Conservation (phyloP, 2,113 vertebrate genomes). For the Polypterus senegalus region DNA sequence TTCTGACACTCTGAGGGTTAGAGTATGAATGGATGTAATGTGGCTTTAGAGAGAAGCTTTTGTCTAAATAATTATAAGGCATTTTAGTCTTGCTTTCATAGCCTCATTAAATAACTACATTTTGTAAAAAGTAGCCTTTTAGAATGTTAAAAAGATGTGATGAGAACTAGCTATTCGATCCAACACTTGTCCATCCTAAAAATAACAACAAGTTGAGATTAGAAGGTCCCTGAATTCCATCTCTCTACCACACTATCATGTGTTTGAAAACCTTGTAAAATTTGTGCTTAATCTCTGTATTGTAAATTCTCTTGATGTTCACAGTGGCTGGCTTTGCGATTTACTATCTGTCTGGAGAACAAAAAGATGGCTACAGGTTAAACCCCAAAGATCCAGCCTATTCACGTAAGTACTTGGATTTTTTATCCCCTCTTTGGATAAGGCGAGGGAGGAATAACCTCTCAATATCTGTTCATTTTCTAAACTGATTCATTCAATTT, state of each 20-base stretch:
- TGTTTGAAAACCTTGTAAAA: not conserved
- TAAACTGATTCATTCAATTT: not conserved
- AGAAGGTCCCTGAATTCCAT: not conserved
- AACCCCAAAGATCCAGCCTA: constrained; percentile 18
- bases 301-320: no score
- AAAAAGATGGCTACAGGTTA: constrained; percentile 25
- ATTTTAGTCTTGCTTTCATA: no score
- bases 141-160: not conserved
- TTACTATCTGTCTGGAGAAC: constrained; percentile 23
- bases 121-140: not conserved
- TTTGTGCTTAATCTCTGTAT: not conserved
- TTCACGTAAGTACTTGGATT: constrained; percentile 14
- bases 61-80: no score
- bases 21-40: no score
- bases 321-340: constrained; percentile 24
- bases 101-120: no score
- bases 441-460: not conserved
- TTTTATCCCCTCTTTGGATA: not conserved
- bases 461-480: not conserved
- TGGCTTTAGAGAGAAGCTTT: no score
- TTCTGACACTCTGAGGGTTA: no score
- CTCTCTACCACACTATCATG: not conserved
- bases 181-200: not conserved
- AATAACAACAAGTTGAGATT: not conserved
- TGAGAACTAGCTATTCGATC: not conserved